Evolutionary conservation across 2,888 invertebrate genomes (phyloP).

Genomic region (Meteorus cinctellus): DNA sequence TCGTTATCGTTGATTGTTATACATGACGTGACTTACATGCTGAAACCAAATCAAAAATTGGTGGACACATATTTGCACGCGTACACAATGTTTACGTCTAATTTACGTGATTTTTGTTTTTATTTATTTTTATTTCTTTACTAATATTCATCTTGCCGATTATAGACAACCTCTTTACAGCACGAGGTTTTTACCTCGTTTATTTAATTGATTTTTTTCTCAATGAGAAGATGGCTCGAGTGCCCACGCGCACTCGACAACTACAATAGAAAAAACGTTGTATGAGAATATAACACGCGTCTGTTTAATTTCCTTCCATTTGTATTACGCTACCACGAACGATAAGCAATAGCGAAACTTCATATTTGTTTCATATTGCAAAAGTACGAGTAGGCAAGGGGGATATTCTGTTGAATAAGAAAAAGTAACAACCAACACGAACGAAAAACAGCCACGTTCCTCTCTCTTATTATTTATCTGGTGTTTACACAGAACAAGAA

Average conservation of each 20-base stretch:
- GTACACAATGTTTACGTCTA: slow-evolving; percentile 33
- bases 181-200: neutral
- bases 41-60: slow-evolving; percentile 33
- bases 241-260: neutral
- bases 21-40: slow-evolving; percentile 35
- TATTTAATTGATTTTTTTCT: neutral
- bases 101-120: slow-evolving; percentile 53
- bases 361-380: neutral
- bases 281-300: neutral
- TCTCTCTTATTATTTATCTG: neutral
- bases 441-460: neutral
- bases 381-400: neutral
- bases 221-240: neutral
- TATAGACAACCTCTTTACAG: slow-evolving; percentile 4
- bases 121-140: slow-evolving; percentile 24
- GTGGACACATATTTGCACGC: slow-evolving; percentile 22
- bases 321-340: neutral
- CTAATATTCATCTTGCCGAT: slow-evolving; percentile 19
- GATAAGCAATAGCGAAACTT: neutral
- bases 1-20: slow-evolving; percentile 16
- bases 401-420: neutral
- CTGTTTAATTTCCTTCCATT: neutral
- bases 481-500: neutral
- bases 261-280: neutral
- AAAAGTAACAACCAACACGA: neutral